Base-by-base conservation (phyloP, 2,888 invertebrate genomes). In the Laspeyria flexula region DNA sequence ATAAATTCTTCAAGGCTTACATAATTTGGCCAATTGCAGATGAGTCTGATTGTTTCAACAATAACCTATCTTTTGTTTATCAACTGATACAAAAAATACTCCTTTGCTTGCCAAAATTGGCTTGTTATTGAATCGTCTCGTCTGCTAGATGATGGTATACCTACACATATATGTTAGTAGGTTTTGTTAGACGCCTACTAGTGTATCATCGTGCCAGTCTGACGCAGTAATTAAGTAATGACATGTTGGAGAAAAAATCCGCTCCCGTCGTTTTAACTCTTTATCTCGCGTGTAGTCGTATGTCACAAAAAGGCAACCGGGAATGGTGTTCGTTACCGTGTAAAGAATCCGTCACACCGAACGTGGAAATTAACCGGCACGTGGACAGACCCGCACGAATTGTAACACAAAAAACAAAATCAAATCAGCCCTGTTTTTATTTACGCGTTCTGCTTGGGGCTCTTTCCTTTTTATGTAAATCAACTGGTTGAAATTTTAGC, bases 1-100 rank as follows among this genome's bases (percentile, higher is more conserved):
- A 42, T 43, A 23, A 5, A 21, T 31, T 41, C 6, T 34, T 37
- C 43, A 43, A 43, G 43, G 43, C n/a, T 35, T 15, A 9, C n/a
- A 23, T 27, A 25, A 43, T 34, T 43, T 34, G 13, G 13, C 31
- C 18, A n/a, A 34, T 34, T 18, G 18, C 16, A 16, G 18, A n/a
- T 13, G 13, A 31, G 12, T 3, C 34, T 15, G 16, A 34, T 2
- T 34, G 10, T n/a, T 34, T 33, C 12, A 15, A 33, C 33, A 33
- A 33, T 15, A 33, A n/a, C 18, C n/a, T 16, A 18, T 7, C 7
- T 25, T 6, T 25, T 6, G 7, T 18, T 34, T 18, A 34, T 34
- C 16, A n/a, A 34, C n/a, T n/a, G 9, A 1, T 10, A 34, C 18
- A 34, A 34, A 34, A 33, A 16, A 34, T 13, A 7, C 13, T 13